A percentile compares a stretch with the other conserved stretches of the same genome.
These are phyloP conservation scores for Cartodere bifasciata DNA, from an alignment of 2,888 invertebrate species.

Conservation along the genomic window DNA sequence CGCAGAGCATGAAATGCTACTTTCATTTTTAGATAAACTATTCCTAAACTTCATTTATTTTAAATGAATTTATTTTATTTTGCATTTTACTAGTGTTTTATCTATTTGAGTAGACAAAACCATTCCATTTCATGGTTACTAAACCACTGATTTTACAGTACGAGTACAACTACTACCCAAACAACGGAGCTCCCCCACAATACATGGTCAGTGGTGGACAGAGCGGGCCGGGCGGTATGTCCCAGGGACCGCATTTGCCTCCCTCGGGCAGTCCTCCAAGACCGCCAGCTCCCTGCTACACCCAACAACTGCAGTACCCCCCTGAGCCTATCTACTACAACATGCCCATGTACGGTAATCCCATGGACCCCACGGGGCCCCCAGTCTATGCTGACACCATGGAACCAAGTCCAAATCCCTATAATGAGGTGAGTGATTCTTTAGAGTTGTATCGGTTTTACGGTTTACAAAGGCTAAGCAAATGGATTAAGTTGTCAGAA, in stretches of 20 bases:
- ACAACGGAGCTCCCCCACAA: slow-evolving; percentile 26
- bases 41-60: no score
- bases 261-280: slow-evolving; percentile 23
- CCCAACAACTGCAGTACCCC: slow-evolving; percentile 8
- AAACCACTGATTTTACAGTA: slow-evolving; percentile 29
- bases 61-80: no score
- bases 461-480: no score
- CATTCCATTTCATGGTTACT: no score
- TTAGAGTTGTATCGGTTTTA: no score
- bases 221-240: slow-evolving; percentile 17
- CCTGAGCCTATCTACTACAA: slow-evolving; percentile 25
- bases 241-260: slow-evolving; percentile 20
- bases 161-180: slow-evolving; percentile 30
- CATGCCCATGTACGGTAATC: slow-evolving; percentile 26
- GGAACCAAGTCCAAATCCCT: slow-evolving; percentile 24
- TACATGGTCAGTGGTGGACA: slow-evolving; percentile 25
- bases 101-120: neutral
- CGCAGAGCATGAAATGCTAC: no score
- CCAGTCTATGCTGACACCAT: slow-evolving; percentile 23
- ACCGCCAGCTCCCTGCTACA: slow-evolving; percentile 20
- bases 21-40: no score
- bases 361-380: slow-evolving; percentile 25
- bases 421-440: slow-evolving; percentile 24
- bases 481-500: no score
- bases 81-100: slow-evolving; percentile 1